Conservation (phyloP, 2,113 vertebrate genomes). For the Trachemys scripta region DNA sequence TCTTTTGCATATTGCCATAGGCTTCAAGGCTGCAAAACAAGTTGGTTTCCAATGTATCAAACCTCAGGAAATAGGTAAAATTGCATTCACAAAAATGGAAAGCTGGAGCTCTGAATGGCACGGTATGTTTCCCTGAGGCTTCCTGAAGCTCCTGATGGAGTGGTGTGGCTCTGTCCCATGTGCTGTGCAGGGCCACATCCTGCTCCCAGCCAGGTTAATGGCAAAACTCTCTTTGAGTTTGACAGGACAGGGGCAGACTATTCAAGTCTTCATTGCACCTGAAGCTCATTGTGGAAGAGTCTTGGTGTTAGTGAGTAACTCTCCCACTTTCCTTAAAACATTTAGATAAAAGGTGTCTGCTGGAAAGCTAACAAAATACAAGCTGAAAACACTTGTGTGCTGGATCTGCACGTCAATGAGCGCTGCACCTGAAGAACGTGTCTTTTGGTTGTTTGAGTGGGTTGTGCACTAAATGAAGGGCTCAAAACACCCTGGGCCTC, state of each 20-base stretch:
- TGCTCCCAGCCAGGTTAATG: neutral
- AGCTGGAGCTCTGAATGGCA: neutral
- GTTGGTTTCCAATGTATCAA: neutral
- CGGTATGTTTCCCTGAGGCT: neutral
- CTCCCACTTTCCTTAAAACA: too few relatives aligned
- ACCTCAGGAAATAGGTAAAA: neutral
- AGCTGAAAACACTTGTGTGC: too few relatives aligned
- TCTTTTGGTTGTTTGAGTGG: too few relatives aligned
- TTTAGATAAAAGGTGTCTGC: too few relatives aligned
- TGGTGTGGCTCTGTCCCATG: neutral
- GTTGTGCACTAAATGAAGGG: too few relatives aligned
- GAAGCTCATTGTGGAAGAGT: neutral
- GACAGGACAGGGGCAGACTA: neutral
- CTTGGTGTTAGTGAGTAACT: neutral
- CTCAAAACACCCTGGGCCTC: too few relatives aligned
- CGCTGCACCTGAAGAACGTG: too few relatives aligned
- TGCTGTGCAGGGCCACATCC: neutral
- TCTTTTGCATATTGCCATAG: neutral
- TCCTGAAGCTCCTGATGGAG: neutral
- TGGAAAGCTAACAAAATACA: too few relatives aligned
- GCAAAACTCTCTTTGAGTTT: neutral
- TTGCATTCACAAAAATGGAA: rapidly evolving
- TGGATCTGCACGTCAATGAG: too few relatives aligned
- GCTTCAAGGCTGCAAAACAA: neutral
- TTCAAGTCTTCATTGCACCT: neutral